Base-by-base conservation (phyloP, 1,140 invertebrate species). In the Drosophila equinoxialis region DNA sequence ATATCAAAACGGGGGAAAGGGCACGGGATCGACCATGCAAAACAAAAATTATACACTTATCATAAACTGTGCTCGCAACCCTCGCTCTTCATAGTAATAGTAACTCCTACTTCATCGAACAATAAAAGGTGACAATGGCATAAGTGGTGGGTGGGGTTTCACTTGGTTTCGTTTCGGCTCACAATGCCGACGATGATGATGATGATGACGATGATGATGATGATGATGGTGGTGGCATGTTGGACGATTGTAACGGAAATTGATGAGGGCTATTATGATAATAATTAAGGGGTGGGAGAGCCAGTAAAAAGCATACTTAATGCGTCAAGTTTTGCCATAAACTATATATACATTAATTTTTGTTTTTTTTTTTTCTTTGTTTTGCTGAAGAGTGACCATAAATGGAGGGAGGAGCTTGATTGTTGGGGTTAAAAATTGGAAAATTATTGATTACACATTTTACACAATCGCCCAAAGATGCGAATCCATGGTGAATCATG, bases 191-290 rank as follows among this genome's bases (percentile, higher is more conserved):
- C 4, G 51, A 55, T 11, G 48, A 20, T 26, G 17, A 6, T 10
- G 51, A 54, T 26, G 10, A 54, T 54, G n/a, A 54, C 30, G 51
- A 10, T 13, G 11, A 57, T 30, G 54, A 26, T 55, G 23, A 26
- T 33, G 57, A 48, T 60, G 57, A 65, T 65, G 68, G 72, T 68
- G 39, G 57, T 60, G 69, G 74, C 66, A 61, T 58, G 61, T 20
- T 65, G 11, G 42, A 33, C 67, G 68, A 65, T 81, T 74, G 67
- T 67, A 81, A 73, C 74, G 79, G 79, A 81, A 77, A 81, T 81
- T 81, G 62, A 73, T 81, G 79, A 51, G 59, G 64, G 61, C 65
- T 66, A 81, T 81, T 77, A 77, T 81, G 73, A 63, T 69, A 54
- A 81, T 81, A 81, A 81, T 81, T 77, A 65, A 35, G 14, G 17